These are phyloP conservation scores for Microchirus variegatus DNA, from an alignment of 2,797 vertebrate species.

Conservation along the genomic window DNA sequence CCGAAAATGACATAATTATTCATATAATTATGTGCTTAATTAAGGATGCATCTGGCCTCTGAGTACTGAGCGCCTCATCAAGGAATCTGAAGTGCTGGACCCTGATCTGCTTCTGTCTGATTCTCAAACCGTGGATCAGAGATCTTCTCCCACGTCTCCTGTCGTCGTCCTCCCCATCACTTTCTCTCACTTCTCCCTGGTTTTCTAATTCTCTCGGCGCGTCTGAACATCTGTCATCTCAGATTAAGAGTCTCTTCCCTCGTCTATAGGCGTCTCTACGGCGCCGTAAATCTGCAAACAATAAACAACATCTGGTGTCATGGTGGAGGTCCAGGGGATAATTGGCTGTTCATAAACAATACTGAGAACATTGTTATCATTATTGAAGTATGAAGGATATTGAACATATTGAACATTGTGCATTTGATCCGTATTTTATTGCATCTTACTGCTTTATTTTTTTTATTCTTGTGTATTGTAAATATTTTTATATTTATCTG, in stretches of 20 bases:
- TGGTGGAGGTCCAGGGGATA: conserved; percentile 8
- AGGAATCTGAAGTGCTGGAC: conserved; percentile 9
- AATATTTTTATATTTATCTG: no score
- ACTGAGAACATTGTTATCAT: neutral
- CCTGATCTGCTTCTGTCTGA: conserved; percentile 3
- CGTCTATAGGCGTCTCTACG: neutral
- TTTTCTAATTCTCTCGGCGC: conserved; percentile 14
- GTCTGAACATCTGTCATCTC: conserved; percentile 32
- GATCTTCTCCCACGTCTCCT: neutral
- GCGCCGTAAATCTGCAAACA: conserved; percentile 10
- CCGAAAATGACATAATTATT: neutral
- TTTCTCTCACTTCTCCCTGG: conserved; percentile 7
- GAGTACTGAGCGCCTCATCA: conserved; percentile 10
- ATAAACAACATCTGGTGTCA: conserved; percentile 25
- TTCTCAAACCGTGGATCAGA: conserved; percentile 7
- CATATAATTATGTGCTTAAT: conserved; percentile 1
- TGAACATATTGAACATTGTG: no score
- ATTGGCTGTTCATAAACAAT: conserved; percentile 13
- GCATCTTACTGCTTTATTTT: no score
- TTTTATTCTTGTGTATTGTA: no score
- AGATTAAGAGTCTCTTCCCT: neutral
- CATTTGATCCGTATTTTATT: no score
- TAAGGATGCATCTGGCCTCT: conserved; percentile 21
- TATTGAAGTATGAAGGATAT: no score
- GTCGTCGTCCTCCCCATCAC: conserved; percentile 1